Percentiles rank a stretch among this genome's conserved stretches.
phyloP scores from a whole-genome alignment of 2,797 vertebrate species.

The Poecile montanus region DNA sequence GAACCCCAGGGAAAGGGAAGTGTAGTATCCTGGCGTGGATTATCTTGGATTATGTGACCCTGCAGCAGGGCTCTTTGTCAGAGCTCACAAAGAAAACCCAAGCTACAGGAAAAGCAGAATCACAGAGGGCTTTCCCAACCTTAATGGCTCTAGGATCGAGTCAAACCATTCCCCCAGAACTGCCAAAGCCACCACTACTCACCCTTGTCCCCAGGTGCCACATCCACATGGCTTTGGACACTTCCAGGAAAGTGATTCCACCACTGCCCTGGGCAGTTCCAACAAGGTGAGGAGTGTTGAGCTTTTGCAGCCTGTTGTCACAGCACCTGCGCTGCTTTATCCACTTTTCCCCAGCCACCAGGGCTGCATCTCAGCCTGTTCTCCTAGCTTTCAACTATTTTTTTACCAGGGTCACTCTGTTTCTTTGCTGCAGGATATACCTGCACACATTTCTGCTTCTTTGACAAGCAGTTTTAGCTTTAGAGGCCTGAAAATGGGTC shows the following conservation, averaged over 20 bases:
- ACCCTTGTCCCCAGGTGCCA: neutral
- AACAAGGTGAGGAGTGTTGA: neutral
- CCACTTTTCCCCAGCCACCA: neutral
- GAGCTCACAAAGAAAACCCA: neutral
- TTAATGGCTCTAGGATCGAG: too few species aligned
- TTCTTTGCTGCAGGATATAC: neutral
- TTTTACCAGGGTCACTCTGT: neutral
- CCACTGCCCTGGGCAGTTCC: neutral
- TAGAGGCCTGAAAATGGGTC: conserved; percentile 33
- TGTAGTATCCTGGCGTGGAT: rapidly evolving
- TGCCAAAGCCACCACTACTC: neutral
- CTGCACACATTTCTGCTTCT: neutral
- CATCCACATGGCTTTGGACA: neutral
- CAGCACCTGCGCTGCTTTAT: rapidly evolving
- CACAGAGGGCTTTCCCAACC: neutral
- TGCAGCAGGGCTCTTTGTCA: neutral
- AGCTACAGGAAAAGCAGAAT: neutral
- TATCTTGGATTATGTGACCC: neutral
- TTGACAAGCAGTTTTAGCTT: neutral
- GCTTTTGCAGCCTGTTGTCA: neutral
- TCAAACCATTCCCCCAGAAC: neutral
- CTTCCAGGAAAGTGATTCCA: neutral
- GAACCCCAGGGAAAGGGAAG: neutral
- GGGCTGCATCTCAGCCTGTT: neutral
- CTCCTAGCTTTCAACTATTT: rapidly evolving